These are phyloP conservation scores for Blastobasis lacticolella DNA, from an alignment of 2,888 invertebrate species.

Conservation along the genomic window DNA sequence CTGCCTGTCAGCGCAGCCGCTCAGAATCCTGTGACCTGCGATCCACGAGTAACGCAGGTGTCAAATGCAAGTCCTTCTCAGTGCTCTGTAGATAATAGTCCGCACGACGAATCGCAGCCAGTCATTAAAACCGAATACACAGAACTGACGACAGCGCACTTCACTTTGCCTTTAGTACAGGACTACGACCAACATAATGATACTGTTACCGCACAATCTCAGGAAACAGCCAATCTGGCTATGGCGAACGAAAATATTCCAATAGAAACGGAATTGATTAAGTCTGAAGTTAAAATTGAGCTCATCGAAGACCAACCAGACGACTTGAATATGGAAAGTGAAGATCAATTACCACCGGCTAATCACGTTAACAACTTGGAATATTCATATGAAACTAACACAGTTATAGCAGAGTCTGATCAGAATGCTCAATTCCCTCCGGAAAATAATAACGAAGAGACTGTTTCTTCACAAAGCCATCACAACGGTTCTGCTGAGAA, in stretches of 20 bases:
- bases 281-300: slow-evolving; percentile 41
- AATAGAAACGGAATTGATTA: slow-evolving; percentile 37
- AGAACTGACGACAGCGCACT: slow-evolving; percentile 60
- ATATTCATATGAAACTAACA: slow-evolving; percentile 24
- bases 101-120: slow-evolving; percentile 46
- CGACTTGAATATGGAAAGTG: slow-evolving; percentile 18
- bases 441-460: slow-evolving; percentile 17
- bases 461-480: not conserved
- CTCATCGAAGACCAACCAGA: slow-evolving; percentile 42
- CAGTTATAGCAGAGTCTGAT: slow-evolving; percentile 1
- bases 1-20: slow-evolving; percentile 60
- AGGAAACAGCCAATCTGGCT: slow-evolving; percentile 26
- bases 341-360: slow-evolving; percentile 22
- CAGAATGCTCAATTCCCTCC: slow-evolving; percentile 7
- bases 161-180: slow-evolving; percentile 48
- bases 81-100: slow-evolving; percentile 53
- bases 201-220: slow-evolving; percentile 25
- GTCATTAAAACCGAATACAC: slow-evolving; percentile 61
- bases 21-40: slow-evolving; percentile 63
- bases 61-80: slow-evolving; percentile 61
- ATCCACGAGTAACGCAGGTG: slow-evolving; percentile 63
- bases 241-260: slow-evolving; percentile 33
- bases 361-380: slow-evolving; percentile 26
- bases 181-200: slow-evolving; percentile 45
- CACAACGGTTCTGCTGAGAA: slow-evolving; percentile 37